A percentile compares a stretch with the other conserved stretches of the same genome.
These are phyloP conservation scores for Diplosoma virens DNA, from an alignment of 23 tunicate genomes.

Conservation along the genomic window DNA sequence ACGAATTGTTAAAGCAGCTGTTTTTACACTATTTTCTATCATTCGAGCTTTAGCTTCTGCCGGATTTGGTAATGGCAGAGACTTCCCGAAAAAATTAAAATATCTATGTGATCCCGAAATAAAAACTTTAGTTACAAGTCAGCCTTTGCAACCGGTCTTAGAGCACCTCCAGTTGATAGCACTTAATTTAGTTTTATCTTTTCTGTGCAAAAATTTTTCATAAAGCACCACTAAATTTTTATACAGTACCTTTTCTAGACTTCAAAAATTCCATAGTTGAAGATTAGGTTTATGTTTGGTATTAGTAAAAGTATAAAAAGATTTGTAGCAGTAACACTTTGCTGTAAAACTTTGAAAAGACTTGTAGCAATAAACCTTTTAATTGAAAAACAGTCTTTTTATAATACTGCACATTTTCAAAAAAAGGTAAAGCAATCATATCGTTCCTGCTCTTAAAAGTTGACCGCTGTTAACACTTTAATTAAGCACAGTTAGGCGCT, in stretches of 20 bases:
- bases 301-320: too few species aligned
- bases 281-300: too few species aligned
- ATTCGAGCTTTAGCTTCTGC: not conserved
- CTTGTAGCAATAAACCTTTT: not conserved
- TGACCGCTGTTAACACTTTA: not conserved
- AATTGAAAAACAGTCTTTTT: not conserved
- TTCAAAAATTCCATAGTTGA: not conserved
- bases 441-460: not conserved
- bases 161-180: too few species aligned
- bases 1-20: not conserved
- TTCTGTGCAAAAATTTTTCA: conserved; percentile 2
- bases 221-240: not conserved
- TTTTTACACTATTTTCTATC: not conserved
- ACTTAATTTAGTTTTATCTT: not conserved
- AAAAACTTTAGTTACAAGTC: not conserved
- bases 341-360: not conserved
- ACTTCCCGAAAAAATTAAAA: not conserved
- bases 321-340: not conserved
- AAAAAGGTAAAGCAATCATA: not conserved
- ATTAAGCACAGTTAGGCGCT: not conserved
- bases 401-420: not conserved
- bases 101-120: not conserved
- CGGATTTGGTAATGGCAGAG: not conserved
- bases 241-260: not conserved
- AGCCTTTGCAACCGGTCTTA: not conserved